These are phyloP conservation scores for Melanostigma gelatinosum DNA, from an alignment of 2,113 vertebrate genomes.

Conservation along the genomic window DNA sequence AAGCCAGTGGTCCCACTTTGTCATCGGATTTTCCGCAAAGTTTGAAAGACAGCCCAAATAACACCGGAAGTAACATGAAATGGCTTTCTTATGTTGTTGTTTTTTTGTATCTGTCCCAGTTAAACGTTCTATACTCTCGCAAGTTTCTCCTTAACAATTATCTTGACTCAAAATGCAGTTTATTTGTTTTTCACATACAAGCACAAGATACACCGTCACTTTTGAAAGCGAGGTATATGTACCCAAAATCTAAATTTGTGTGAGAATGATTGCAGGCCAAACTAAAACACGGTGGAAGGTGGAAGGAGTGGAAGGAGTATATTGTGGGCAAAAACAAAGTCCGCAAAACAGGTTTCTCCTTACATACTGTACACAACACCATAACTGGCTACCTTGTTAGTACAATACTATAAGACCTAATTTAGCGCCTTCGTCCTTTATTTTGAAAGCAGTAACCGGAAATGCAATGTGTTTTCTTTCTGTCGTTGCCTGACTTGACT, in stretches of 20 bases:
- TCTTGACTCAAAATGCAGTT: not conserved
- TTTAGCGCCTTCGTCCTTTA: constrained; percentile 25
- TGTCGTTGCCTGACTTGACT: not conserved
- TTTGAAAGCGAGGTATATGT: not conserved
- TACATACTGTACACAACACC: not conserved
- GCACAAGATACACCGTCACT: not conserved
- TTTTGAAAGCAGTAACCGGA: constrained; percentile 34
- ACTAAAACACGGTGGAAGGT: not conserved
- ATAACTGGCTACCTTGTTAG: not conserved
- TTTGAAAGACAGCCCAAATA: not conserved
- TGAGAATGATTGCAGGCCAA: not conserved
- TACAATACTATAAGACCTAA: no score
- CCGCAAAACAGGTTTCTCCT: not conserved
- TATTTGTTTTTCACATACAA: not conserved
- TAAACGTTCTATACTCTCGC: not conserved
- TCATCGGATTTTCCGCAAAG: not conserved
- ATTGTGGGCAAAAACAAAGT: not conserved
- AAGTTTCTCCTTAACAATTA: not conserved
- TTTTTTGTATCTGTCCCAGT: not conserved
- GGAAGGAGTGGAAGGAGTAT: no score
- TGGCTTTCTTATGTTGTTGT: not conserved
- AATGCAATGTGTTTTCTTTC: not conserved
- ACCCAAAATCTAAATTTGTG: not conserved
- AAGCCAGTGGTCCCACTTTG: not conserved
- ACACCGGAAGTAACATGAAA: constrained; percentile 12